Conservation (phyloP, 1,140 invertebrate species). For the Drosophila simulans region DNA sequence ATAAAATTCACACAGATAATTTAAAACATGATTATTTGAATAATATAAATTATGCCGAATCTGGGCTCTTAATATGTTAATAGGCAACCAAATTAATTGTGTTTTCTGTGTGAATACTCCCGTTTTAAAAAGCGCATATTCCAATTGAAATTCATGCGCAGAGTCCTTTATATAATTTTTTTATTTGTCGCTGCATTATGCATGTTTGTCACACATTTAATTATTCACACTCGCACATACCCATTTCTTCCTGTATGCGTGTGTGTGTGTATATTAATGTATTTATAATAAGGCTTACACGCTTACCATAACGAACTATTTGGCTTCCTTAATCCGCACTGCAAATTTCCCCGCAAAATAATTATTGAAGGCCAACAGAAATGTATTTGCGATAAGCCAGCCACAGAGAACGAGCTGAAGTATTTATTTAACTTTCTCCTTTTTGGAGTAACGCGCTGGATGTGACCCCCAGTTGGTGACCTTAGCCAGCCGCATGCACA, state of each 20-base stretch:
- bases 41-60: background rate
- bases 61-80: background rate
- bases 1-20: background rate
- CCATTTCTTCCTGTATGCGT: background rate
- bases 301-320: constrained; percentile 37
- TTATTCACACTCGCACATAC: constrained; percentile 43
- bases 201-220: constrained; percentile 52
- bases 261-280: constrained; percentile 39
- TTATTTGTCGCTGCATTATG: constrained; percentile 17
- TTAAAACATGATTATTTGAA: background rate
- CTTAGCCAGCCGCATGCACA: constrained; percentile 5
- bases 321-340: constrained; percentile 40
- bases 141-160: constrained; percentile 7
- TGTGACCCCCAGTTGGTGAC: constrained; percentile 33
- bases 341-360: constrained; percentile 20
- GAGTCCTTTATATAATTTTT: constrained; percentile 3
- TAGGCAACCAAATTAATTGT: constrained; percentile 3
- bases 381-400: constrained; percentile 27
- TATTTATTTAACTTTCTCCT: constrained; percentile 46
- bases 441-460: constrained; percentile 24
- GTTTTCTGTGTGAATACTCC: background rate
- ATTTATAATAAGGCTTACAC: constrained; percentile 46
- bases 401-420: constrained; percentile 10
- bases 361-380: constrained; percentile 39
- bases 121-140: constrained; percentile 16